Base-by-base conservation (phyloP, 2,113 vertebrate species). In the Nesoenas mayeri region DNA sequence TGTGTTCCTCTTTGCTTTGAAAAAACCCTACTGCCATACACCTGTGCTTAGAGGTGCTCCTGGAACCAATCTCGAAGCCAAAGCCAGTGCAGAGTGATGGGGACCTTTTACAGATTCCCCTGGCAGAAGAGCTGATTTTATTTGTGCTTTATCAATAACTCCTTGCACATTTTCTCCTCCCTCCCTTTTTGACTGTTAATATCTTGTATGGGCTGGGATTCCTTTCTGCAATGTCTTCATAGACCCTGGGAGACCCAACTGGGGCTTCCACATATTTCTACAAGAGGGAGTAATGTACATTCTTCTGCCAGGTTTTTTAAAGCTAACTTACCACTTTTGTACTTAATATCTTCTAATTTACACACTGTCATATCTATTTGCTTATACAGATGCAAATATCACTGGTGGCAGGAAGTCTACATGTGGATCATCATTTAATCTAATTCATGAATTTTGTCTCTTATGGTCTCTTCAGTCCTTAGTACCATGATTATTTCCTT, bases 1-100 rank as follows among this genome's bases (percentile, higher is more conserved):
- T 72, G 29, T 5, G 15, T 28, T 70, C 12, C 8, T 10, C 20
- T 88, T 32, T 84, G 40, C 64, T 84, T 74, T 65, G 32, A 58
- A 31, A 25, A 66, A 78, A 42, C 5, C 62, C 38, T 66, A 14
- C 15, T 51, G 28, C 64, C 12, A 0, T 64, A n/a, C 9, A 32
- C 3, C 0, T 0, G 19, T 48, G 22, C 19, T 78, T 5, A 14
- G 16, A 73, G 15, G 25, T 40, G 8, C 29, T 69, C 10, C 44
- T 66, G 61, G 32, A 67, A 40, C 19, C 5, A 29, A 31, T 10
- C 1, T 2, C 25, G 31, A 86, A 60, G 28, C 2, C 3, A 1
- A 86, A 83, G 19, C 4, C 12, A 9, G 25, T 40, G 54, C 18
- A 38, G 12, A 42, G 36, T 1, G 1, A 26, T 22, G 21, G 3